Percentiles rank a stretch among this genome's conserved stretches.
phyloP scores from a whole-genome alignment of 2,113 vertebrate species.

The Climacteris rufus region DNA sequence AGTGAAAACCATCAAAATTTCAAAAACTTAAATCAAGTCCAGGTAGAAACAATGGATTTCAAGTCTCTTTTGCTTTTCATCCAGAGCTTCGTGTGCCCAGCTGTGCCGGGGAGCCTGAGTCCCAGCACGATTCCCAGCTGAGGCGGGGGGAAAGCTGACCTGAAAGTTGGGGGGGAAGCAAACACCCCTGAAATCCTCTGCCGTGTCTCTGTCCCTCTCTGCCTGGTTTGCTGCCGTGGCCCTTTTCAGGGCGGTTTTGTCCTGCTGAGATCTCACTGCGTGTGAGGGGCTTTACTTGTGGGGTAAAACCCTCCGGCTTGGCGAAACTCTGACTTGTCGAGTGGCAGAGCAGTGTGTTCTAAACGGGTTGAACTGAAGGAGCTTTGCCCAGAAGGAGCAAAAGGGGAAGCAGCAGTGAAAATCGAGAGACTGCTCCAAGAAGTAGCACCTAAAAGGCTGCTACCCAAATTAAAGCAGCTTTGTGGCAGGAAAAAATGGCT shows the following conservation, averaged over 20 bases:
- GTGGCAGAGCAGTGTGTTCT: neutral
- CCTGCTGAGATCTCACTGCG: neutral
- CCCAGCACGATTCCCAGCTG: neutral
- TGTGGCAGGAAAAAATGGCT: neutral
- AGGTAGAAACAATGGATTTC: neutral
- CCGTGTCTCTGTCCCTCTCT: neutral
- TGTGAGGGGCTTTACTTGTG: neutral
- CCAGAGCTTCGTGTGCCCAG: neutral
- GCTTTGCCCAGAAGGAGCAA: neutral
- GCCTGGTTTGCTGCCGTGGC: neutral
- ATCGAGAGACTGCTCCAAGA: neutral
- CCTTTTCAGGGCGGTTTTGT: neutral
- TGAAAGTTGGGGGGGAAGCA: neutral
- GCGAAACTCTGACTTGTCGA: neutral
- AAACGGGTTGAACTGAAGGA: neutral
- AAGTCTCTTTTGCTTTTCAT: neutral
- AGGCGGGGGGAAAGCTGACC: neutral
- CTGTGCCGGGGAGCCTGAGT: neutral
- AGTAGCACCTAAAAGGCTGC: neutral
- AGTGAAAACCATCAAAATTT: neutral
- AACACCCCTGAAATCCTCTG: neutral
- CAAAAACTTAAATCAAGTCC: neutral
- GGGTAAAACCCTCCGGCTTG: neutral
- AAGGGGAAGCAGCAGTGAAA: neutral
- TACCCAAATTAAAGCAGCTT: neutral